A percentile compares a stretch with the other conserved stretches of the same genome.
phyloP scores from a whole-genome alignment of 1,140 invertebrate species.

The Odontomachus brunneus region DNA sequence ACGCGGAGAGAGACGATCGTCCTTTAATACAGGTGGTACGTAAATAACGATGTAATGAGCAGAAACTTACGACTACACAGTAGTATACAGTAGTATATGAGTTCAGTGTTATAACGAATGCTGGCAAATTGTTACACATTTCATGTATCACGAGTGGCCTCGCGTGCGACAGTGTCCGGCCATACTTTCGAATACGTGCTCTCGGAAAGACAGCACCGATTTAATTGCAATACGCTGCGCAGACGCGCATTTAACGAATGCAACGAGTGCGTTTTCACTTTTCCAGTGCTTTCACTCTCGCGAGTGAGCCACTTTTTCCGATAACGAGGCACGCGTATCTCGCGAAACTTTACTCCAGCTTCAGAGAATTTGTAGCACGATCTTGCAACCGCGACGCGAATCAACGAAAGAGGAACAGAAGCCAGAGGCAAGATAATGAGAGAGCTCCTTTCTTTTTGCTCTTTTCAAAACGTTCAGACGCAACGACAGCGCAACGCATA shows the following conservation, averaged over 20 bases:
- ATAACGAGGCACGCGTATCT: conserved; percentile 57
- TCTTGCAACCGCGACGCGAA: background rate
- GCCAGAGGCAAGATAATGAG: background rate
- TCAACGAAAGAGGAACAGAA: background rate
- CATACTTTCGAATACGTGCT: conserved; percentile 50
- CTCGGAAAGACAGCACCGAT: conserved; percentile 22
- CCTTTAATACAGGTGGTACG: too few species aligned
- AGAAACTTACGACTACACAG: too few species aligned
- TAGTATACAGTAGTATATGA: too few species aligned
- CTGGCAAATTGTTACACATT: conserved; percentile 9
- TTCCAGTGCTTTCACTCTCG: conserved; percentile 73
- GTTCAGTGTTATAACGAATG: too few species aligned
- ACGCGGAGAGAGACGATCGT: too few species aligned
- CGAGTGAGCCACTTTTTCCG: conserved; percentile 60
- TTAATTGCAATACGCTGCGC: conserved; percentile 54
- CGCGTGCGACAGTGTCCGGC: conserved; percentile 21
- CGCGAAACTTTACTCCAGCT: background rate
- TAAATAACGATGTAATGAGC: too few species aligned
- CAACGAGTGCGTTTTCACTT: conserved; percentile 70
- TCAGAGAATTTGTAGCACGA: conserved; percentile 6
- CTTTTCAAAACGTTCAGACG: too few species aligned
- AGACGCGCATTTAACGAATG: conserved; percentile 59
- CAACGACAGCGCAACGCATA: background rate
- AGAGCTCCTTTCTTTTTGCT: too few species aligned
- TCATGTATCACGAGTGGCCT: background rate